Base-by-base conservation (phyloP, 2,797 vertebrate genomes). In the Mormyrops attenuatus region DNA sequence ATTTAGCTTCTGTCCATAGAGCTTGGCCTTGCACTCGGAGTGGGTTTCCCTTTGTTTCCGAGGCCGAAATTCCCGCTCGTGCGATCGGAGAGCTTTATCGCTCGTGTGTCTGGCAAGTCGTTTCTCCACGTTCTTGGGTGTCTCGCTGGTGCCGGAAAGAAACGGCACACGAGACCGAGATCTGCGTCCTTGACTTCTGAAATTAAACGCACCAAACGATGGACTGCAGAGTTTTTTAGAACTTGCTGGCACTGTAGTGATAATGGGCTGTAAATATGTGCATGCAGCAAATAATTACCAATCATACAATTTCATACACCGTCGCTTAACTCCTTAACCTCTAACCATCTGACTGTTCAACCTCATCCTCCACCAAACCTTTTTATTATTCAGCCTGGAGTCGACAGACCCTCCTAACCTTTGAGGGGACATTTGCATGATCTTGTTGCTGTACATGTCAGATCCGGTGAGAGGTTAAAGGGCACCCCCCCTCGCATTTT, bases 391-490 rank as follows among this genome's bases (percentile, higher is more conserved):
- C 80, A 34, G 53, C 80, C 73, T 66, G 57, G 85, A 77, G 49
- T 49, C 60, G 47, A 38, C 49, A 17, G 20, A 49, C 85, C 47
- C 90, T 89, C 88, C 49, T 91, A 87, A 63, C 90, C 91, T 92
- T 92, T 90, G 88, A 90, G 53, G 90, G 89, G 88, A 91, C 87
- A 90, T 92, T 91, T 92, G 88, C 90, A 90, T 91, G 90, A 90
- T 91, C 89, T 91, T 90, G 88, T 87, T 88, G 52, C 89, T 88
- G 82, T 89, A 91, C 88, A 85, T 90, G 66, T 85, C 88, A 92
- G 89, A 91, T 91, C 88, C 90, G 84, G 89, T 89, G 86, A 55
- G 91, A 91, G 90, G 90, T 92, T 92, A 91, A 91, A 90, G 91
- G 53, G 90, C 89, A 15, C 34, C 41, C 85, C 63, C 44, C 47